Conservation (phyloP, 2,888 invertebrate genomes). For the Tetranychus truncatus region DNA sequence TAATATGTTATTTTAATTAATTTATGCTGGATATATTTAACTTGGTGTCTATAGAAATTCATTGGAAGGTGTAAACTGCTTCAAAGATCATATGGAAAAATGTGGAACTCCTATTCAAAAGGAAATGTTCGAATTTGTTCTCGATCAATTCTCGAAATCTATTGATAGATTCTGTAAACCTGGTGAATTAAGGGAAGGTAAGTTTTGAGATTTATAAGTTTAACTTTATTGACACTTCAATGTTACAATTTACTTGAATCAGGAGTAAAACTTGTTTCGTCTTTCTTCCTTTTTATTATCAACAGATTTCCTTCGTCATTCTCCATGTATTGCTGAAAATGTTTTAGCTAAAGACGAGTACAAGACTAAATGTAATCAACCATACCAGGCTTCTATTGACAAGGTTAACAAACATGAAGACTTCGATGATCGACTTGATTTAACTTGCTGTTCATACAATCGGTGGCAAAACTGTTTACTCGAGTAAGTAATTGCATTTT, state of each 20-base stretch:
- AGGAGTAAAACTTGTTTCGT: too few relatives aligned
- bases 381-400: conserved; percentile 18
- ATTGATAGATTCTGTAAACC: conserved; percentile 6
- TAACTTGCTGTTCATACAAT: conserved; percentile 19
- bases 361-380: conserved; percentile 17
- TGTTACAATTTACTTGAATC: too few relatives aligned
- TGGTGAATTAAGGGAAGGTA: conserved; percentile 5
- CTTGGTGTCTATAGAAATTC: neutral
- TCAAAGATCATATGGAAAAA: neutral
- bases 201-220: neutral
- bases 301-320: conserved; percentile 19
- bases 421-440: conserved; percentile 19
- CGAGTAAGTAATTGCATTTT: neutral
- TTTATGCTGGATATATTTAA: too few relatives aligned
- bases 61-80: conserved; percentile 1
- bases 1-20: too few relatives aligned
- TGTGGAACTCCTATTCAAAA: conserved; percentile 6
- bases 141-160: neutral
- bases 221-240: neutral
- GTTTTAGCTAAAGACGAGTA: conserved; percentile 16
- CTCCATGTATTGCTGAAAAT: conserved; percentile 21
- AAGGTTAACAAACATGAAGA: conserved; percentile 14
- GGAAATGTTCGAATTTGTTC: conserved; percentile 6
- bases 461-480: conserved; percentile 18
- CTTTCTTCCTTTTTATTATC: neutral